Evolutionary conservation across 2,113 vertebrate species (phyloP), one percentile per base, ranked within the genome.

Genomic region (Tonatia bakeri): DNA sequence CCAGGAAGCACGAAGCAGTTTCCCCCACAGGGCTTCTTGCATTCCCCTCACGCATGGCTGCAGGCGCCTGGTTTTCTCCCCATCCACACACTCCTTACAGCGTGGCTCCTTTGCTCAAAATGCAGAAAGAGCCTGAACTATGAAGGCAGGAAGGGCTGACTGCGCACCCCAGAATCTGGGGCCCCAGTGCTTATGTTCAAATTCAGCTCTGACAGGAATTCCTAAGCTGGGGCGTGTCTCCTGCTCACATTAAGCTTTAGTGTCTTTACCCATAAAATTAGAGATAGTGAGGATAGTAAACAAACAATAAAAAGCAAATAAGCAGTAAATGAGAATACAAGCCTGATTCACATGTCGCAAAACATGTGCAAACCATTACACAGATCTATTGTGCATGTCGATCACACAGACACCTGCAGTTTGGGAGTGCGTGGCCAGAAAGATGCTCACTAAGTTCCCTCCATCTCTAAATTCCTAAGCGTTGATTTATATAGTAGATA

Each of bases 31-130:
- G 56, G n/a, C 81, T 67, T 77, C 87, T 94, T 56, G 64, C 65
- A 91, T 96, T 92, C 79, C 11, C 61, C 59, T 92, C 95, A 92
- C 10, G 13, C 16, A 90, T 67, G 28, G 61, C 77, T 97, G 81
- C 96, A 96, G 72, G 36, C 38, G 59, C 59, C 79, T 83, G 67
- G 43, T 83, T 84, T 84, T 80, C 81, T 95, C 80, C 64, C 22
- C 5, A 45, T 87, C 45, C 1, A 0, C 93, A 52, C 31, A 52
- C 52, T 86, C 59, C 61, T 87, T 56, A 73, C 43, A 88, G 59
- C 20, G 3, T 3, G 3, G 38, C 61, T 94, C 15, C 15, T 94
- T 70, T 61, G 59, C 47, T 52, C 45, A 45, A 85, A 52, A 65
- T 79, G 67, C 91, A 96, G 67, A 36, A 86, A 85, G 11, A 67